These are phyloP conservation scores for Anisognathus igniventris DNA, from an alignment of 2,797 vertebrate species.

Conservation along the genomic window DNA sequence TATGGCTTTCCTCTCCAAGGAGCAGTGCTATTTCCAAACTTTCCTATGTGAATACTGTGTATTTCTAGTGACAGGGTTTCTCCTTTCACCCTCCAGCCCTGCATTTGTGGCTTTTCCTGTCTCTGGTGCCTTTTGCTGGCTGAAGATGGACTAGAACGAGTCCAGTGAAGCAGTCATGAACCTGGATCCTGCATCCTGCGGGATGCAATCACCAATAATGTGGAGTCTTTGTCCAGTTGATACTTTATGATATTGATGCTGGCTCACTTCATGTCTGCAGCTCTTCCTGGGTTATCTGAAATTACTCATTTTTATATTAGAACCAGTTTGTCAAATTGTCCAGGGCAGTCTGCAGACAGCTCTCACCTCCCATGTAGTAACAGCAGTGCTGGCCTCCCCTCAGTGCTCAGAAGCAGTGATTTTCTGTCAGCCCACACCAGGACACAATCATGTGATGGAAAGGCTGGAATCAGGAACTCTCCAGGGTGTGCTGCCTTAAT, in stretches of 20 bases:
- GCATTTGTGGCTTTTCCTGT: not conserved
- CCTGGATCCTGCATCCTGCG: not conserved
- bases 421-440: slow-evolving; percentile 16
- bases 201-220: not conserved
- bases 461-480: slow-evolving; percentile 20
- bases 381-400: not conserved
- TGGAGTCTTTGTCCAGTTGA: not conserved
- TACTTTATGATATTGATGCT: not conserved
- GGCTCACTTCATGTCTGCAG: not conserved
- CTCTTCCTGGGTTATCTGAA: not conserved
- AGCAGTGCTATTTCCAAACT: slow-evolving; percentile 29
- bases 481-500: not conserved
- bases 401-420: slow-evolving; percentile 8
- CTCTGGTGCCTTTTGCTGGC: not conserved
- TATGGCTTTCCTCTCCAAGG: slow-evolving; percentile 10
- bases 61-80: not conserved
- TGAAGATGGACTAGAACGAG: not conserved
- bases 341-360: not conserved
- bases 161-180: not conserved
- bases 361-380: not conserved
- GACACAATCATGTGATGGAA: not conserved
- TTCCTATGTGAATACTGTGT: not conserved
- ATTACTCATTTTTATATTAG: slow-evolving; percentile 40
- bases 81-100: not conserved
- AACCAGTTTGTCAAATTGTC: slow-evolving; percentile 19